Conservation (phyloP, 2,797 vertebrate species). For the Epinephelus malabaricus region DNA sequence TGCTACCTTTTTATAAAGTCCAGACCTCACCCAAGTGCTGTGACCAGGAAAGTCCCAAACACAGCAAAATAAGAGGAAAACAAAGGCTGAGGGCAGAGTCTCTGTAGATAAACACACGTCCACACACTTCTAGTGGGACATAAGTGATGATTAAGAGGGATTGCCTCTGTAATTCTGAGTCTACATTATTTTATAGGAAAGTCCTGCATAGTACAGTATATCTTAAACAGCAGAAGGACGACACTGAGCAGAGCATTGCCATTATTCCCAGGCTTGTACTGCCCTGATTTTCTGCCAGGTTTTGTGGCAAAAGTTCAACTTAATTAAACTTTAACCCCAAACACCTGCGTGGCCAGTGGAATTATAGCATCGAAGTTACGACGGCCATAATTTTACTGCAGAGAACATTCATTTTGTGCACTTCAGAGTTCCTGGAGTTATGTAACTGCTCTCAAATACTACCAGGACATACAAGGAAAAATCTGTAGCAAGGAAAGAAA, state of each 20-base stretch:
- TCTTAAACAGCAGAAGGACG: no score
- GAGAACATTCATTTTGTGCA: neutral
- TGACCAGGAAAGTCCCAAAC: no score
- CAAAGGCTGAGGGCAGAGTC: no score
- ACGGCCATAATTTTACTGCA: neutral
- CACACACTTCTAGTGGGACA: no score
- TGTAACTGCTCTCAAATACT: neutral
- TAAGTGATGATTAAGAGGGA: no score
- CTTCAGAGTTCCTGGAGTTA: neutral
- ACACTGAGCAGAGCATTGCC: neutral
- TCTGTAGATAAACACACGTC: no score
- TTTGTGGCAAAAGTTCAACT: conserved; percentile 19
- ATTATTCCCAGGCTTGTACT: conserved; percentile 6
- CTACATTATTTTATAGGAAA: no score
- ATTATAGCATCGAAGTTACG: neutral
- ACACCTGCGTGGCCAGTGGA: conserved; percentile 1
- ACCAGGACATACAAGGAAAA: neutral
- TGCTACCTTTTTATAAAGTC: no score
- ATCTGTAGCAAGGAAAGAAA: neutral
- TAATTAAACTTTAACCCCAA: conserved; percentile 11
- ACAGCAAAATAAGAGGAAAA: no score
- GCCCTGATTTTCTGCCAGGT: conserved; percentile 12
- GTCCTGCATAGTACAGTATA: no score
- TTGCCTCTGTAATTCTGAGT: no score
- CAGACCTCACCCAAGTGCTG: no score